A percentile compares a stretch with the other conserved stretches of the same genome.
Evolutionary conservation across 2,888 invertebrate species (phyloP).

Genomic region (Dione juno): DNA sequence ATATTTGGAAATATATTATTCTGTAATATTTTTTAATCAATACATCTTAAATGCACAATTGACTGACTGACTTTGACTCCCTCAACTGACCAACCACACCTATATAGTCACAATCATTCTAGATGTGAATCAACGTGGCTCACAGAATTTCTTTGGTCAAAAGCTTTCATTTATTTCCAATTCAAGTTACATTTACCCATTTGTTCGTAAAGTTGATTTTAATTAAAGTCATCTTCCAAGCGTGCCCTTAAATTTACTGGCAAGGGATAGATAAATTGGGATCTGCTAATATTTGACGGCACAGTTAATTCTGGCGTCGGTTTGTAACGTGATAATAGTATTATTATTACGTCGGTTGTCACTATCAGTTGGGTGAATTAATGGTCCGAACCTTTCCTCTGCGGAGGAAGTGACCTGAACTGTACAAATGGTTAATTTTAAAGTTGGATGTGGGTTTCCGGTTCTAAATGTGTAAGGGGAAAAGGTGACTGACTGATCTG

Average conservation of each 20-base stretch:
- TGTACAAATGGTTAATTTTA: conserved; percentile 11
- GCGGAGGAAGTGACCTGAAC: not conserved
- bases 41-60: too few species aligned
- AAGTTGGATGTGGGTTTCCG: not conserved
- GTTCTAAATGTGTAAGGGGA: not conserved
- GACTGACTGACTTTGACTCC: too few species aligned
- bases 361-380: conserved; percentile 16
- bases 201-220: conserved; percentile 48
- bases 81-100: not conserved
- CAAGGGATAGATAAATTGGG: conserved; percentile 42
- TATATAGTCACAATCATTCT: not conserved
- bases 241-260: conserved; percentile 41
- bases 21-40: not conserved
- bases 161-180: conserved; percentile 49
- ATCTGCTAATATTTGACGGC: conserved; percentile 41
- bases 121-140: not conserved
- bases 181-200: conserved; percentile 46
- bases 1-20: not conserved
- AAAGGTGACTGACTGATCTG: not conserved
- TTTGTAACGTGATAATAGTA: conserved; percentile 24
- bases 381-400: conserved; percentile 10
- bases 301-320: conserved; percentile 27
- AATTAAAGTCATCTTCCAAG: conserved; percentile 45
- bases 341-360: conserved; percentile 29
- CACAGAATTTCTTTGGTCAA: conserved; percentile 32